Evolutionary conservation across 2,797 vertebrate species (phyloP).

Genomic region (Lithobates pipiens): DNA sequence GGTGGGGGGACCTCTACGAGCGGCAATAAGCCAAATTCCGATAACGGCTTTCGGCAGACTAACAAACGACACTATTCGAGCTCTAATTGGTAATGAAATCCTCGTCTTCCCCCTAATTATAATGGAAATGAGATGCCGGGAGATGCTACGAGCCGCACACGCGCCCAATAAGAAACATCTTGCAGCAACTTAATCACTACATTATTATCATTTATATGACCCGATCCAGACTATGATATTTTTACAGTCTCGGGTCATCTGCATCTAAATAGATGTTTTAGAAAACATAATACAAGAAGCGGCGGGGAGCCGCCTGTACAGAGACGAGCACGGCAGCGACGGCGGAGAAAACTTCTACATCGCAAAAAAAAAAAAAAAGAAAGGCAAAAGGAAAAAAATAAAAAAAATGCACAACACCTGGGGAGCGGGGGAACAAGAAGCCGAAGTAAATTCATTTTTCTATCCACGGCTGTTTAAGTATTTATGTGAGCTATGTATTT

Average conservation of each 20-base stretch:
- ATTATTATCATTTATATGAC: constrained; percentile 47
- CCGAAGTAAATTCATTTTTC: neutral
- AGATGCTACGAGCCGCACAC: constrained; percentile 38
- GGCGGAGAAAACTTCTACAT: neutral
- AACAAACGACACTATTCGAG: constrained; percentile 49
- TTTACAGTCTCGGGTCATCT: constrained; percentile 60
- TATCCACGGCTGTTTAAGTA: neutral
- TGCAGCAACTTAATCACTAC: constrained; percentile 51
- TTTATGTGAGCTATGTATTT: neutral
- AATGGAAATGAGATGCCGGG: constrained; percentile 42
- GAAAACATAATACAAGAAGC: constrained; percentile 34
- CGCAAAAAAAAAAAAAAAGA: too few species aligned
- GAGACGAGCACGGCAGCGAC: neutral
- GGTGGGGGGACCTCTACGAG: constrained; percentile 3
- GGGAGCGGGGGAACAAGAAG: neutral
- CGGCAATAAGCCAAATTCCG: constrained; percentile 21
- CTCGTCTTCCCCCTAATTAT: constrained; percentile 60
- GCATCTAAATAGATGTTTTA: constrained; percentile 64
- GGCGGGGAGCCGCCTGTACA: neutral
- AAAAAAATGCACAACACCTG: neutral
- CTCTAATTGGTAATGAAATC: constrained; percentile 60
- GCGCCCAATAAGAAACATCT: constrained; percentile 38
- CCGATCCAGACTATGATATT: constrained; percentile 19
- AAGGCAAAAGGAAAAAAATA: neutral
- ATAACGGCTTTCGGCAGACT: constrained; percentile 31